phyloP scores from a whole-genome alignment of 2,113 vertebrate genomes.

The Ciconia maguari region DNA sequence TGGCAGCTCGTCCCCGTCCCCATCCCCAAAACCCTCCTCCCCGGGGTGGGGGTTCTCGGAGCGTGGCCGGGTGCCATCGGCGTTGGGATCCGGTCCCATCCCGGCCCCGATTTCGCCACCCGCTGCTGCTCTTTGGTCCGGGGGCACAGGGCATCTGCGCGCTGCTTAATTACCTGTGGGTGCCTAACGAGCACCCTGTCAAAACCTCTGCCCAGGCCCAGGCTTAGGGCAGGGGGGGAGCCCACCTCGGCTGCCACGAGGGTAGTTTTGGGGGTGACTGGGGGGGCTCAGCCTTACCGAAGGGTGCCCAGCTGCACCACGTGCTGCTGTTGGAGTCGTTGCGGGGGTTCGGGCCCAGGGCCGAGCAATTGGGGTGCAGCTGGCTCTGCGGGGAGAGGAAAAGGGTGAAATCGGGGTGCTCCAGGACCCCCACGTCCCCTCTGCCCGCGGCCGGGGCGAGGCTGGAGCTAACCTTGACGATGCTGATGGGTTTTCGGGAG shows the following conservation, averaged over 20 bases:
- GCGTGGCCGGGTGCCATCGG: fast-evolving
- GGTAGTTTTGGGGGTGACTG: neutral
- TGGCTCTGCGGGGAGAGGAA: constrained; percentile 78
- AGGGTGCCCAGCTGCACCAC: constrained; percentile 93
- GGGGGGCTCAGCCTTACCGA: constrained; percentile 77
- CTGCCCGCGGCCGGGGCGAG: fast-evolving
- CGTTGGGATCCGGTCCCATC: neutral
- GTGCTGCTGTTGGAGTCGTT: constrained; percentile 83
- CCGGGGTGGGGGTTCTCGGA: fast-evolving
- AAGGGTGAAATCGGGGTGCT: neutral
- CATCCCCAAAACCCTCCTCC: neutral
- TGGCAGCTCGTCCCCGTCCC: neutral
- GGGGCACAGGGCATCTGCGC: neutral
- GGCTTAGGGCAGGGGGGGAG: neutral
- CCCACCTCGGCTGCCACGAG: fast-evolving
- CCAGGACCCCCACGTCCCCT: fast-evolving
- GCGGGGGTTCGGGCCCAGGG: constrained; percentile 50
- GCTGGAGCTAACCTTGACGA: constrained; percentile 85
- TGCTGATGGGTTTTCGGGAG: constrained; percentile 95
- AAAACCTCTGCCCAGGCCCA: neutral
- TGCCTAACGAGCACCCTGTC: neutral
- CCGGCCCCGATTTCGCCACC: neutral
- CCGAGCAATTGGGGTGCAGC: constrained; percentile 91
- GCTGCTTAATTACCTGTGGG: constrained; percentile 17
- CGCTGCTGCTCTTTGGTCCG: neutral